Evolutionary conservation across 2,888 invertebrate genomes (phyloP), one percentile per base, ranked within the genome.

Genomic region (Allolobophora icterica): DNA sequence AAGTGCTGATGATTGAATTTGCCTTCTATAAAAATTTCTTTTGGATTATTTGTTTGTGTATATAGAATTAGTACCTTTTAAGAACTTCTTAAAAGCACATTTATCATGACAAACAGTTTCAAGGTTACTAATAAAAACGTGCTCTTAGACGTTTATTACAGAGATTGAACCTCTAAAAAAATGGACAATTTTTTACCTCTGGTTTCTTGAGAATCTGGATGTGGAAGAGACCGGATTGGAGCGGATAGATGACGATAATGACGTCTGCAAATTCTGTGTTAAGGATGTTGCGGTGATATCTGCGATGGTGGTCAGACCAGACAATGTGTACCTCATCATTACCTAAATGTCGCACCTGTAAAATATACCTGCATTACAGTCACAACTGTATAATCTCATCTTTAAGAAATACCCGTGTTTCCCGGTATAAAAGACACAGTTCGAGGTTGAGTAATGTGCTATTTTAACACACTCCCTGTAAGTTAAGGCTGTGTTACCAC

Each of bases 191-290:
- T 30, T 42, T 96, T 94, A 98, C 98, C 95, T 98, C 98, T 0
- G 97, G 97, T 94, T 98, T 98, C 93, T 98, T 96, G 93, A 97
- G 97, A 92, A 99, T 97, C 92, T 98, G 98, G 93, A 98, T 97
- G 92, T 99, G 96, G 95, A 97, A 97, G 92, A 99, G 96, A 91
- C 97, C 97, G 94, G 97, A 97, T 90, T 94, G 94, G 94, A 99
- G 96, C 6, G 99, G 99, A 96, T 99, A 99, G 94, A 99, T 97
- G 89, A 97, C 98, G 94, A 99, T 98, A 92, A 99, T 97, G 92
- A 99, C 98, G 96, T 99, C 99, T 95, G 99, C 99, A 96, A 99
- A 99, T 96, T 99, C 99, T 30, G 99, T 99, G 91, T 99, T 98
- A 95, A 99, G 97, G 94, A 99, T 98, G 94, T 98, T 98, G 91